Percentiles rank a stretch among this genome's conserved stretches.
phyloP scores from a whole-genome alignment of 2,113 vertebrate genomes.

The Corvus cornix region DNA sequence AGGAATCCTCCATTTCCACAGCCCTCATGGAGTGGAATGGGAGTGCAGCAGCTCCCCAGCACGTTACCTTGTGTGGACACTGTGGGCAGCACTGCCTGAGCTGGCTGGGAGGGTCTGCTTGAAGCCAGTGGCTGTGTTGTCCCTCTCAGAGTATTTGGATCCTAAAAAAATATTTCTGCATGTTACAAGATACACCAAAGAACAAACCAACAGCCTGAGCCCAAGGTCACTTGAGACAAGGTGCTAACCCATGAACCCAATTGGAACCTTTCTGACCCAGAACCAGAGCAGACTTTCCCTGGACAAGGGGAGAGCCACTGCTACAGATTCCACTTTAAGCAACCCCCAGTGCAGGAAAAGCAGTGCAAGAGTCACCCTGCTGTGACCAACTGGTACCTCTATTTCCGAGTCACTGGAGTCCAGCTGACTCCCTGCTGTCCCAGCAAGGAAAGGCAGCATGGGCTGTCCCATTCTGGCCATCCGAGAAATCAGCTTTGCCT shows the following conservation, averaged over 20 bases:
- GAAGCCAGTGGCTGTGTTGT: conserved; percentile 63
- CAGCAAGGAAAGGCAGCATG: conserved; percentile 90
- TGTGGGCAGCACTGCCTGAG: conserved; percentile 55
- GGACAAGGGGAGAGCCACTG: neutral
- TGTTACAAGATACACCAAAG: neutral
- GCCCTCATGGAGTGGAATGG: neutral
- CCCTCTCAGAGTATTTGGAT: conserved; percentile 71
- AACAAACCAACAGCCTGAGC: neutral
- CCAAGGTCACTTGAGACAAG: neutral
- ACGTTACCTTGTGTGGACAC: conserved; percentile 66
- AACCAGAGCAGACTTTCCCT: neutral
- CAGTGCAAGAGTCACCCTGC: neutral
- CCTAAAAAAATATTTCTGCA: conserved; percentile 70
- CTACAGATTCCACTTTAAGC: neutral
- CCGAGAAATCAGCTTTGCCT: conserved; percentile 95
- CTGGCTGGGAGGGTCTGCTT: conserved; percentile 67
- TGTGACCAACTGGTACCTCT: conserved; percentile 75
- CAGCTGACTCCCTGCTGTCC: conserved; percentile 76
- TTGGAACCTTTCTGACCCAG: neutral
- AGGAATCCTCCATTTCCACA: neutral
- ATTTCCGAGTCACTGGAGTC: conserved; percentile 93
- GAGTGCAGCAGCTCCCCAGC: neutral
- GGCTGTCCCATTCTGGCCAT: conserved; percentile 99
- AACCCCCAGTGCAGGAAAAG: neutral
- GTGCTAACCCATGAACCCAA: neutral